These are phyloP conservation scores for Biston stratarius DNA, from an alignment of 2,888 invertebrate species.

Conservation along the genomic window DNA sequence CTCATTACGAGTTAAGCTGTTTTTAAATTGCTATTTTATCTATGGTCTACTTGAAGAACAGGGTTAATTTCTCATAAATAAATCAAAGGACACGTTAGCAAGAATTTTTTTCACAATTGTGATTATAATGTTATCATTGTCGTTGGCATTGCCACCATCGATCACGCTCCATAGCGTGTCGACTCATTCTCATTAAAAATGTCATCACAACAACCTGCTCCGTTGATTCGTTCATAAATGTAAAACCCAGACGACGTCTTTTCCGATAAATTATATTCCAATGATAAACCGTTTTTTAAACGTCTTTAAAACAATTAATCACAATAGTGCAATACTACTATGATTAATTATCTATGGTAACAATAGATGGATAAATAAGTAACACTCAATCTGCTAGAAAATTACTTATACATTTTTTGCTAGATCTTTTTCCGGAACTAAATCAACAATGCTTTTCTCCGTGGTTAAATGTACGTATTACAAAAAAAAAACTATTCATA, in stretches of 20 bases:
- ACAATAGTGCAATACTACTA: neutral
- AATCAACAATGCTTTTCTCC: too few relatives aligned
- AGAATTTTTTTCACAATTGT: slow-evolving; percentile 9
- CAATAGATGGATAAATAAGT: neutral
- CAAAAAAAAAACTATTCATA: too few relatives aligned
- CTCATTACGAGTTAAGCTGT: slow-evolving; percentile 1
- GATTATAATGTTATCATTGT: neutral
- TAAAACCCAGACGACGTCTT: neutral
- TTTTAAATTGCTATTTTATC: slow-evolving; percentile 3
- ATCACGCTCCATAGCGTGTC: slow-evolving; percentile 34
- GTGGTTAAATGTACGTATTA: too few relatives aligned
- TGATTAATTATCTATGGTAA: neutral
- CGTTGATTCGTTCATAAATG: slow-evolving; percentile 7
- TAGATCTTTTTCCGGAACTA: neutral
- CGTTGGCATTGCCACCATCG: slow-evolving; percentile 12
- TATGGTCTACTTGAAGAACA: slow-evolving; percentile 15
- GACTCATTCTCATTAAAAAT: slow-evolving; percentile 5
- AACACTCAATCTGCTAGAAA: neutral
- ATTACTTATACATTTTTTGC: neutral
- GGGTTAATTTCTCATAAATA: slow-evolving; percentile 32
- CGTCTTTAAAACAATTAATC: neutral
- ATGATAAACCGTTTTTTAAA: slow-evolving; percentile 18
- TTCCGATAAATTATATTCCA: slow-evolving; percentile 15
- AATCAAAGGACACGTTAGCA: slow-evolving; percentile 20
- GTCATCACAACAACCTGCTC: slow-evolving; percentile 13